These are phyloP conservation scores for Stictocephala bisonia DNA, from an alignment of 2,888 invertebrate genomes.

Conservation along the genomic window DNA sequence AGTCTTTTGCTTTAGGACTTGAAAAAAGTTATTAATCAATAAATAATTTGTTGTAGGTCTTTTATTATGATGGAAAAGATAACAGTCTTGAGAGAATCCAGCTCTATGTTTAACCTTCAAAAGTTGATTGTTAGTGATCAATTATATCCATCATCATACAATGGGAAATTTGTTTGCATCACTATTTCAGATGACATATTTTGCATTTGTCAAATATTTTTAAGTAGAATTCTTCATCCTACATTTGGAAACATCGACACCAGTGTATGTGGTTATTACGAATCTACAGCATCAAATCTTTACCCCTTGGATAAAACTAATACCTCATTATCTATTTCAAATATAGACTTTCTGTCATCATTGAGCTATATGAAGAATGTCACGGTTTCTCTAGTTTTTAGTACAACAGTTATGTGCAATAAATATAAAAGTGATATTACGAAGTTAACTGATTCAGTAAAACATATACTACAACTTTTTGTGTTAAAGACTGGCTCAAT, in stretches of 20 bases:
- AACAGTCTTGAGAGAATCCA: neutral
- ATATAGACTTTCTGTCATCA: conserved; percentile 50
- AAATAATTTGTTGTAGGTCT: too few species aligned
- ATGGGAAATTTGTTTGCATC: conserved; percentile 51
- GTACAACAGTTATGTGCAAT: conserved; percentile 45
- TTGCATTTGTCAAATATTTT: conserved; percentile 54
- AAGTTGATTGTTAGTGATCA: conserved; percentile 9
- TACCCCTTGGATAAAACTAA: neutral
- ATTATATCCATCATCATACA: neutral
- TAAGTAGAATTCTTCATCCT: conserved; percentile 48
- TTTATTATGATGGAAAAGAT: neutral
- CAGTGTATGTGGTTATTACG: conserved; percentile 51
- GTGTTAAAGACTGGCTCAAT: conserved; percentile 55
- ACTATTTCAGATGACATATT: conserved; percentile 36
- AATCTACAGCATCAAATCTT: neutral
- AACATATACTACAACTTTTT: conserved; percentile 59
- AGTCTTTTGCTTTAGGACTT: too few species aligned
- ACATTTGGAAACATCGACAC: conserved; percentile 53
- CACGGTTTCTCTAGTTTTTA: conserved; percentile 55
- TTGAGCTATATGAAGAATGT: conserved; percentile 52
- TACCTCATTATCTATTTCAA: neutral
- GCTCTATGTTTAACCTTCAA: conserved; percentile 12
- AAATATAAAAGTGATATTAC: conserved; percentile 51
- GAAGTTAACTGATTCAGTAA: conserved; percentile 50
- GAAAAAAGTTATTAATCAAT: too few species aligned